Conservation (phyloP, 2,888 invertebrate species). For the Mesorhabditis spiculigera region DNA sequence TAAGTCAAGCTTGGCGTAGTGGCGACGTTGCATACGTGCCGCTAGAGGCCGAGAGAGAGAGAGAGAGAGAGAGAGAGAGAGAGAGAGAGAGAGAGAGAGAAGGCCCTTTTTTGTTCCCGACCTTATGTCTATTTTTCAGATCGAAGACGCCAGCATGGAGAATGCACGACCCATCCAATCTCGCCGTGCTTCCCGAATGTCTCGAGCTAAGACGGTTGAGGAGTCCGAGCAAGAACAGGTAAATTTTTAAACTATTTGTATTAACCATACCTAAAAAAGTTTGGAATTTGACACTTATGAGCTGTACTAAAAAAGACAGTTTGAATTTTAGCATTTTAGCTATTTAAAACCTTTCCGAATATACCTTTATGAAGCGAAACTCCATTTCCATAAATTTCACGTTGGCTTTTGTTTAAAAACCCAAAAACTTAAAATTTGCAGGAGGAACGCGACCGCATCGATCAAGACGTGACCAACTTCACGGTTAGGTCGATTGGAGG, state of each 20-base stretch:
- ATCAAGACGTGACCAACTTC: background rate
- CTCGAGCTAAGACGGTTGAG: constrained; percentile 1
- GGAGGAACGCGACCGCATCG: background rate
- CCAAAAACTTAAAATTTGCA: background rate
- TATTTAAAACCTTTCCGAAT: too few relatives aligned
- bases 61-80: too few relatives aligned
- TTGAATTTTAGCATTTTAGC: too few relatives aligned
- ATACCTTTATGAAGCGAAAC: too few relatives aligned
- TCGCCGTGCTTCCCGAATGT: background rate
- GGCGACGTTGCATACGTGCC: background rate
- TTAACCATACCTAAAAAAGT: background rate
- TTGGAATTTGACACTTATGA: background rate
- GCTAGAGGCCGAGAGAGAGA: too few relatives aligned
- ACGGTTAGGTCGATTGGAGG: background rate
- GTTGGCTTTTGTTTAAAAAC: too few relatives aligned
- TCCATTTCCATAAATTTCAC: too few relatives aligned
- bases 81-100: too few relatives aligned
- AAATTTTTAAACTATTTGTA: background rate
- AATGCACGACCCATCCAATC: too few relatives aligned
- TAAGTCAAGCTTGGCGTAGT: background rate
- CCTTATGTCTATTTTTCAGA: background rate
- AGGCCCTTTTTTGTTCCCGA: too few relatives aligned
- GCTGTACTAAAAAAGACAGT: too few relatives aligned
- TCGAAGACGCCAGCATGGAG: background rate
- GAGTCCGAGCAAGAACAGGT: background rate